phyloP scores from a whole-genome alignment of 2,888 invertebrate genomes.

The Anoplius nigerrimus region DNA sequence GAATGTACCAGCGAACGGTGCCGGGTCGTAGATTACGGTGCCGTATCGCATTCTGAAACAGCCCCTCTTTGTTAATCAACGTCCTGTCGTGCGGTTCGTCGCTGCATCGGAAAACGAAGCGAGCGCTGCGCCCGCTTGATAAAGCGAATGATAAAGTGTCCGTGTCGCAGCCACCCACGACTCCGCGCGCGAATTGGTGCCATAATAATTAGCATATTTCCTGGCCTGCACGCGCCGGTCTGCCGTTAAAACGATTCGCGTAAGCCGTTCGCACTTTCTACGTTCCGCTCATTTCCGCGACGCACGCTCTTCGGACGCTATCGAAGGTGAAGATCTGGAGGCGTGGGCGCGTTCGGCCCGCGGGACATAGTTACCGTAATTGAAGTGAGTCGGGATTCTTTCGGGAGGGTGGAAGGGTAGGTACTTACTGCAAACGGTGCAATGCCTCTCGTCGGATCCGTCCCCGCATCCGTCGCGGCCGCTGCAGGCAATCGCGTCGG shows the following conservation, averaged over 20 bases:
- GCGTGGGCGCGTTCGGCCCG: conserved; percentile 5
- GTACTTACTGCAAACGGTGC: conserved; percentile 90
- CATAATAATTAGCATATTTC: too few species aligned
- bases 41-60: conserved; percentile 28
- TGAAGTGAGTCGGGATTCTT: background rate
- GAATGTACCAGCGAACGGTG: background rate
- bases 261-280: too few species aligned
- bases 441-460: conserved; percentile 90
- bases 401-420: background rate
- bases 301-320: too few species aligned
- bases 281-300: too few species aligned
- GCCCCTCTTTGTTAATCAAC: conserved; percentile 16
- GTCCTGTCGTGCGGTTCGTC: conserved; percentile 10
- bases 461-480: conserved; percentile 95
- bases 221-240: too few species aligned
- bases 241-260: too few species aligned
- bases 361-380: background rate
- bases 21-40: conserved; percentile 17
- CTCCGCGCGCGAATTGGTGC: too few species aligned
- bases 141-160: too few species aligned
- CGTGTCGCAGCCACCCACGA: too few species aligned
- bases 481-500: conserved; percentile 92
- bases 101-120: too few species aligned
- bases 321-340: too few species aligned
- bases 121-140: too few species aligned